Evolutionary conservation across 92 coral and sea anemone species (phyloP), one percentile per base, ranked within the genome.

Genomic region (Metridium senile): DNA sequence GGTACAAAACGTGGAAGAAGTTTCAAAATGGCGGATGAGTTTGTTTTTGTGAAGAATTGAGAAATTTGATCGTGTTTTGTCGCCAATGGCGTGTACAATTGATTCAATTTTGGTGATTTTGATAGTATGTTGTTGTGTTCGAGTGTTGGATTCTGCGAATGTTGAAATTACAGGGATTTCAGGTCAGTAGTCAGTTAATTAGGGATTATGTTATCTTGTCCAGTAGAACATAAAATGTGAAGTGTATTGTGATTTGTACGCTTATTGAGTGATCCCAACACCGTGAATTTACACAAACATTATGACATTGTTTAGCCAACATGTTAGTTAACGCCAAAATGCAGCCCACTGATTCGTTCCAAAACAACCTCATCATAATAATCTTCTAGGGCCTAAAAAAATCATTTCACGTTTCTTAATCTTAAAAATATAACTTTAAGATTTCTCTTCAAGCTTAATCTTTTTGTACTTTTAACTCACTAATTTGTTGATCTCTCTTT

Each of bases 341-440:
- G 65, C 78, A 33, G 68, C 56, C 33, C 78, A 73, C 17, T 73
- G 78, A 73, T 26, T 73, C 78, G 78, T 57, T 22, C 11, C 11
- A 57, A 1, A 31, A 57, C 53, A 62, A 20, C 25, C 33, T 22
- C 49, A 32, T 32, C 13, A 53, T 2, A 10, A 71, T 71, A 31
- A 71, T 27, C 76, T 71, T 71, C 59, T 71, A 9, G n/a, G n/a
- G n/a, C n/a, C n/a, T n/a, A n/a, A n/a, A n/a, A n/a, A n/a, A n/a
- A n/a, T n/a, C n/a, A n/a, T n/a, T n/a, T n/a, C n/a, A n/a, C n/a
- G n/a, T n/a, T n/a, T n/a, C n/a, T n/a, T n/a, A n/a, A n/a, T n/a
- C 18, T 29, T 22, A 71, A 71, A 71, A 53, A 71, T 71, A 46
- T 54, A 10, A 10, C 61, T 54, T 54, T 10, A 54, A 54, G 61